These are phyloP conservation scores for Garra rufa DNA, from an alignment of 2,113 vertebrate genomes.

Conservation along the genomic window DNA sequence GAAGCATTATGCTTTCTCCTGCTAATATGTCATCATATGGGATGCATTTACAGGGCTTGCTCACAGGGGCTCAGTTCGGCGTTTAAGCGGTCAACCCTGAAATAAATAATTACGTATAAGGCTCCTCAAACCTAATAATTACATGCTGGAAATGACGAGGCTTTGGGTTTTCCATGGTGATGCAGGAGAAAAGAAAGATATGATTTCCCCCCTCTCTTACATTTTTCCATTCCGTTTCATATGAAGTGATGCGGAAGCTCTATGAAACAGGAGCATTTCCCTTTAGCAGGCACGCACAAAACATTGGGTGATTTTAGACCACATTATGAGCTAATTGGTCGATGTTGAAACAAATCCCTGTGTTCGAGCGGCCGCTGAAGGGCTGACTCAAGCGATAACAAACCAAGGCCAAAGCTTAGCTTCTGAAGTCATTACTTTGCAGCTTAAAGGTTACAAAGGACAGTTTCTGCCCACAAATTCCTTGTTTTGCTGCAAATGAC, in stretches of 20 bases:
- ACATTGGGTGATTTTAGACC: conserved; percentile 67
- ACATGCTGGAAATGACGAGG: conserved; percentile 71
- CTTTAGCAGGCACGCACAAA: conserved; percentile 63
- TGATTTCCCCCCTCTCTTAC: conserved; percentile 38
- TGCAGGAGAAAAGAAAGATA: conserved; percentile 57
- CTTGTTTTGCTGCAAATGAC: conserved; percentile 21
- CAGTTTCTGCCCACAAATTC: conserved; percentile 46
- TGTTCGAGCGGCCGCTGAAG: conserved; percentile 46
- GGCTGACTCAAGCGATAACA: conserved; percentile 52
- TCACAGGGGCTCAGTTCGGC: conserved; percentile 66
- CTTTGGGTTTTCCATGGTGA: conserved; percentile 72
- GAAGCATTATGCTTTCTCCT: conserved; percentile 58
- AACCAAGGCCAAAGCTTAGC: conserved; percentile 21
- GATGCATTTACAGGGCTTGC: conserved; percentile 64
- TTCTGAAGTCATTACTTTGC: conserved; percentile 43
- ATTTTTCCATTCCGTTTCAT: conserved; percentile 72
- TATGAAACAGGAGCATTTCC: conserved; percentile 68
- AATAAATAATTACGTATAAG: conserved; percentile 72
- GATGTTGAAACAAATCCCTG: conserved; percentile 25
- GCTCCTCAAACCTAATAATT: conserved; percentile 76
- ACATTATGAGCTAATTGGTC: conserved; percentile 62
- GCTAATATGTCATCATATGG: conserved; percentile 66
- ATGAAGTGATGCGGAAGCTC: conserved; percentile 66
- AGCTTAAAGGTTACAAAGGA: conserved; percentile 54
- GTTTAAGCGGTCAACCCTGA: conserved; percentile 71